A percentile compares a stretch with the other conserved stretches of the same genome.
These are phyloP conservation scores for Odontomachus brunneus DNA, from an alignment of 1,140 invertebrate genomes.

Conservation along the genomic window DNA sequence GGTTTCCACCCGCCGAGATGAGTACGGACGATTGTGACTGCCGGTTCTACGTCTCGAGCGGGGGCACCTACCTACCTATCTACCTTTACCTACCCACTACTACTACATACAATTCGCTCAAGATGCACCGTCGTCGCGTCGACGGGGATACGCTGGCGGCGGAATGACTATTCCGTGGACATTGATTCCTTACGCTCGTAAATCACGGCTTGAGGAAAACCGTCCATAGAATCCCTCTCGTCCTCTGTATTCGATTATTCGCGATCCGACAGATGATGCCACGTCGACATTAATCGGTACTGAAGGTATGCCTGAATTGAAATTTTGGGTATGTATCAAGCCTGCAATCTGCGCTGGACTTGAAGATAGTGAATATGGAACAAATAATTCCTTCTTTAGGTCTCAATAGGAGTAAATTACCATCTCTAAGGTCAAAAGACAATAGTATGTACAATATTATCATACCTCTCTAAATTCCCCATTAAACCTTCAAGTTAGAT, in stretches of 20 bases:
- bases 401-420: no score
- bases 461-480: no score
- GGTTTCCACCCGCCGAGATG: conserved; percentile 80
- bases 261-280: not conserved
- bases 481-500: no score
- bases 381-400: no score
- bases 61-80: conserved; percentile 33
- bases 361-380: no score
- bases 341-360: no score
- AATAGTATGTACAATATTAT: no score
- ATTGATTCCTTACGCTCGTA: conserved; percentile 59
- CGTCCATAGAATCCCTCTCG: conserved; percentile 2
- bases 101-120: not conserved
- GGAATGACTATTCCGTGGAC: conserved; percentile 23
- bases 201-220: conserved; percentile 49
- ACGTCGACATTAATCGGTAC: not conserved
- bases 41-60: conserved; percentile 60
- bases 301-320: no score
- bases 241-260: not conserved
- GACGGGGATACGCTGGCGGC: conserved; percentile 7
- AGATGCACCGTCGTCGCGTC: conserved; percentile 3
- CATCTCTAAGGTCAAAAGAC: no score
- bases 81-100: no score
- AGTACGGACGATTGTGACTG: conserved; percentile 79
- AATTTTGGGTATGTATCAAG: no score